Conservation (phyloP, 2,113 vertebrate genomes). For the Orcinus orca region DNA sequence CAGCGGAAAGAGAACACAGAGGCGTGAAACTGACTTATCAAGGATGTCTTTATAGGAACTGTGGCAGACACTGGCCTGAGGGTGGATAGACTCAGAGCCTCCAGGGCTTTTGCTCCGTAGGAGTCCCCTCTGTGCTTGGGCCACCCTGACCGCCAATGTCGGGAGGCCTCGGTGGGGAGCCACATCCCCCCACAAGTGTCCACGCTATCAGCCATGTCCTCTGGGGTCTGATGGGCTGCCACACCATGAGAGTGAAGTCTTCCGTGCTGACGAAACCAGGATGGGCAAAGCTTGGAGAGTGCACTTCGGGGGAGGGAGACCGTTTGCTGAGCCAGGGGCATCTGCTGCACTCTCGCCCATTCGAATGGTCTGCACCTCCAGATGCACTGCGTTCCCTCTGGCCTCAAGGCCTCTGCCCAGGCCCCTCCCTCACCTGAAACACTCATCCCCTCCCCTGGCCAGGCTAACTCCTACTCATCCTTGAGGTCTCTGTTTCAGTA, state of each 20-base stretch:
- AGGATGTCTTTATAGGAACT: not conserved
- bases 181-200: fast-evolving
- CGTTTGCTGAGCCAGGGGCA: not conserved
- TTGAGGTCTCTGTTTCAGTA: not conserved
- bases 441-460: not conserved
- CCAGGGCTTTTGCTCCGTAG: no score
- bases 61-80: not conserved
- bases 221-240: not conserved
- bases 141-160: fast-evolving
- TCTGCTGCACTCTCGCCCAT: not conserved
- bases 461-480: not conserved
- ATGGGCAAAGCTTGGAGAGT: not conserved
- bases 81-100: not conserved
- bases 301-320: not conserved
- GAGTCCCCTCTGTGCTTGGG: not conserved
- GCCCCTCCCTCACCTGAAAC: not conserved
- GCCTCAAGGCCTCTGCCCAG: not conserved
- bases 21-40: not conserved
- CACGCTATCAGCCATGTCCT: fast-evolving
- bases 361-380: not conserved
- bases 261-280: not conserved
- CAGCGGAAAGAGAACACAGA: not conserved
- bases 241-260: not conserved
- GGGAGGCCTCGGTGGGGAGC: fast-evolving
- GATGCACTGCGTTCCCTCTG: not conserved